Conservation (phyloP, 2,113 vertebrate species). For the Psophia crepitans region DNA sequence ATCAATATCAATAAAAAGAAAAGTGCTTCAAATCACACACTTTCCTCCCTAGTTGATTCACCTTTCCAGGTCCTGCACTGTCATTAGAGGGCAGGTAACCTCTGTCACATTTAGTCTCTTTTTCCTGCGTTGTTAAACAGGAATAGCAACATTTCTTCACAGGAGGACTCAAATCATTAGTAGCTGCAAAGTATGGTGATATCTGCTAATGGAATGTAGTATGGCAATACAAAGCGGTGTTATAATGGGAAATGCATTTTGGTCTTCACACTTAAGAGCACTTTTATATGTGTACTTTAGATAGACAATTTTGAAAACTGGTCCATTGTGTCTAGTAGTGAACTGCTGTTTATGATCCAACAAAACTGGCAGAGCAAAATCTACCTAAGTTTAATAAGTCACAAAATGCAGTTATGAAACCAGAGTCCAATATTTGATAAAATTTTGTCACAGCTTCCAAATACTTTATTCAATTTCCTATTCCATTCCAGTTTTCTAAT, state of each 20-base stretch:
- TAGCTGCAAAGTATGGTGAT: neutral
- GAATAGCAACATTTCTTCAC: neutral
- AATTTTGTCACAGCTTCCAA: neutral
- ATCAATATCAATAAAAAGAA: neutral
- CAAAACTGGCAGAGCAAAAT: neutral
- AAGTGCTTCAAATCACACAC: neutral
- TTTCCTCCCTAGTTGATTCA: neutral
- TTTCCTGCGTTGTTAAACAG: neutral
- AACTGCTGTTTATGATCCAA: neutral
- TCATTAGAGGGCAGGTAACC: neutral
- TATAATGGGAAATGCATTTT: neutral
- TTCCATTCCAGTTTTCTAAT: neutral
- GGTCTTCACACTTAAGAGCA: neutral
- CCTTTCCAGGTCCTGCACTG: neutral
- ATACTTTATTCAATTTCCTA: neutral
- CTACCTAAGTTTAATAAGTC: neutral
- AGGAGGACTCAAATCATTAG: neutral
- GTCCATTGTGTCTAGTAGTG: neutral
- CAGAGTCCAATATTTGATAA: neutral
- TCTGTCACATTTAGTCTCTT: neutral
- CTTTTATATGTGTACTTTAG: neutral
- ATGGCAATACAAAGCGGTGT: neutral
- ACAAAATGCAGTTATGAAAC: conserved; percentile 19
- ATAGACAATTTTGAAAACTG: conserved; percentile 1
- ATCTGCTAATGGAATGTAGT: neutral